Conservation (phyloP, 2,888 invertebrate genomes). For the Meta bourneti region DNA sequence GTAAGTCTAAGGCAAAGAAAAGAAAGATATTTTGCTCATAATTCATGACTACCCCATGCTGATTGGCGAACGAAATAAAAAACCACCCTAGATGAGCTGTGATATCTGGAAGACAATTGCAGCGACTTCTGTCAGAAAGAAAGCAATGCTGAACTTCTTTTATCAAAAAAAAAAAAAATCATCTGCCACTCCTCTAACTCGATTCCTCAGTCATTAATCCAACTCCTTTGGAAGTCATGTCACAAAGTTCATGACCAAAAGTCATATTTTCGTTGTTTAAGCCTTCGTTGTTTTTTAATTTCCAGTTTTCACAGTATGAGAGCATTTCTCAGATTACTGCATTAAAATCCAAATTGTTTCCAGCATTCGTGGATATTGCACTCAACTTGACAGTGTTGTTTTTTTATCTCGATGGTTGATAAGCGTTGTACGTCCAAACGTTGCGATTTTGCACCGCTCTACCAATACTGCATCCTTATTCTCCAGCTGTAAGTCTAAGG, state of each 20-base stretch:
- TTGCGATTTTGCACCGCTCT: too few species aligned
- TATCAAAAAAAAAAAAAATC: conserved; percentile 39
- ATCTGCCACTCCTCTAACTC: conserved; percentile 67
- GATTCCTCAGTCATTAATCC: conserved; percentile 73
- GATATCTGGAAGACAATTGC: conserved; percentile 68
- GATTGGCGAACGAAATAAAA: conserved; percentile 25
- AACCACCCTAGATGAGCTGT: conserved; percentile 11
- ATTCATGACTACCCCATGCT: conserved; percentile 57
- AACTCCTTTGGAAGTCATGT: conserved; percentile 73
- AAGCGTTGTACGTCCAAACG: too few species aligned
- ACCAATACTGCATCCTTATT: too few species aligned
- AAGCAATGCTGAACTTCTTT: conserved; percentile 21
- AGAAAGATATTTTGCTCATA: conserved; percentile 22
- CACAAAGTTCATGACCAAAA: conserved; percentile 54
- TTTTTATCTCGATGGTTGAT: too few species aligned
- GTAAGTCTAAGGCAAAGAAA: background rate
- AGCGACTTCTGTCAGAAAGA: conserved; percentile 41
- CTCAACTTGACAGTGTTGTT: too few species aligned
- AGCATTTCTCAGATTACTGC: too few species aligned
- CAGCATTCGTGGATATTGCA: too few species aligned
- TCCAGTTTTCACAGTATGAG: too few species aligned
- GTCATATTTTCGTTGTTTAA: too few species aligned
- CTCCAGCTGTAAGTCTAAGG: background rate
- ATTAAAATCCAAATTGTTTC: too few species aligned
- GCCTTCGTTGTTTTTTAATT: too few species aligned